Conservation (phyloP, 2,888 invertebrate genomes). For the Cylindroiulus punctatus region DNA sequence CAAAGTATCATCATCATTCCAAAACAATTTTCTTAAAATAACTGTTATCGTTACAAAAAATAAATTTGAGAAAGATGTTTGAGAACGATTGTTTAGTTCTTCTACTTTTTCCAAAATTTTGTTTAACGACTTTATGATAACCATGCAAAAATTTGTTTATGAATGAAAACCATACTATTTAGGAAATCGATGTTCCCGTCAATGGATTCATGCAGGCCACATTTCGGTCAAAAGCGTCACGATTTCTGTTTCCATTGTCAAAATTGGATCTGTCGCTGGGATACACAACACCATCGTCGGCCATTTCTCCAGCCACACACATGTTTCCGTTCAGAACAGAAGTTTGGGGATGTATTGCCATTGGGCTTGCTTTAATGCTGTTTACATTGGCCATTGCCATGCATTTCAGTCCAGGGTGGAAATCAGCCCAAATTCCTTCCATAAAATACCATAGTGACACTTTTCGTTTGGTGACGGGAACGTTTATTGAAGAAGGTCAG, state of each 20-base stretch:
- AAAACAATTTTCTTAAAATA: no score
- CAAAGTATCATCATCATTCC: no score
- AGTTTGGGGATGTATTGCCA: conserved; percentile 43
- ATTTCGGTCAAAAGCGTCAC: not conserved
- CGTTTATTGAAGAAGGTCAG: conserved; percentile 55
- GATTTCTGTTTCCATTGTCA: not conserved
- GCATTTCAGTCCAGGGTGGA: conserved; percentile 45
- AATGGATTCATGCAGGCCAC: not conserved
- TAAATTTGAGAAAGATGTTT: no score
- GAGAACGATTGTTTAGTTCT: no score
- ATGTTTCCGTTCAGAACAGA: conserved; percentile 43
- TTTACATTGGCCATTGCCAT: conserved; percentile 23
- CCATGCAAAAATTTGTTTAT: not conserved
- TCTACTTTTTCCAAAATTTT: no score
- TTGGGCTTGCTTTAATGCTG: not conserved
- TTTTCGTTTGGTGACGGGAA: conserved; percentile 46
- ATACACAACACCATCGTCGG: not conserved
- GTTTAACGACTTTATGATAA: not conserved
- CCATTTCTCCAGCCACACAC: conserved; percentile 46
- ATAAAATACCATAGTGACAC: not conserved
- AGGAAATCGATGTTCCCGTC: conserved; percentile 39
- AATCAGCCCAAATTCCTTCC: not conserved
- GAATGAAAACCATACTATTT: not conserved
- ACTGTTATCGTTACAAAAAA: no score
- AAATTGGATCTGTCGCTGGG: not conserved